phyloP scores from a whole-genome alignment of 2,888 invertebrate genomes.

The Stenchaetothrips biformis region DNA sequence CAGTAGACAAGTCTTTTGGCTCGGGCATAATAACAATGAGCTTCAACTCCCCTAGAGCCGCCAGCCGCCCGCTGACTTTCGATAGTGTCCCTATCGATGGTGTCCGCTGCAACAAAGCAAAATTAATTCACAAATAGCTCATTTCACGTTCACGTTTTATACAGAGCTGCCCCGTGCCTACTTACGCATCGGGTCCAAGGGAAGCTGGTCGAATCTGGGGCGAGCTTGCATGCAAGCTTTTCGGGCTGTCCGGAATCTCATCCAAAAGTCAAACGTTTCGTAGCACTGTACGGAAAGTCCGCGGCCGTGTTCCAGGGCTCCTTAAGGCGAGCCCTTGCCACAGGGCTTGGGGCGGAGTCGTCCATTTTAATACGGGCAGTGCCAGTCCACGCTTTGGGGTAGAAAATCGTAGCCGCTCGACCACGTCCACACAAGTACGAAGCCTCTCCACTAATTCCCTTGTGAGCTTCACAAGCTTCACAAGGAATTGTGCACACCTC shows the following conservation, averaged over 20 bases:
- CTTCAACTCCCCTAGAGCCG: not conserved
- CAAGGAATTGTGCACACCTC: not conserved
- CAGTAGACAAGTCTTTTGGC: not conserved
- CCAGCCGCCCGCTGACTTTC: not conserved
- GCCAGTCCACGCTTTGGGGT: not conserved
- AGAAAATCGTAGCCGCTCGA: not conserved
- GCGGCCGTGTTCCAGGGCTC: no score
- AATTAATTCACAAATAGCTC: not conserved
- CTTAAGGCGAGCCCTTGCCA: no score
- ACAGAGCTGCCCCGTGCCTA: not conserved
- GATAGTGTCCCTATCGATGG: not conserved
- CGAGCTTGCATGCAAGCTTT: not conserved
- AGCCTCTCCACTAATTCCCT: not conserved
- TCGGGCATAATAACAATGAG: not conserved
- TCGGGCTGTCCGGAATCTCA: no score
- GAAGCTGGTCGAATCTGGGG: not conserved
- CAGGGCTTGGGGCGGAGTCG: no score
- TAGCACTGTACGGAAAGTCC: no score
- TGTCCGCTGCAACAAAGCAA: not conserved
- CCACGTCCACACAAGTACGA: not conserved
- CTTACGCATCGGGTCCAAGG: not conserved
- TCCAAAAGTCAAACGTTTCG: no score
- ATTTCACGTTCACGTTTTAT: not conserved
- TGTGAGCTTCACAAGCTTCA: not conserved
- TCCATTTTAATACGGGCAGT: no score